Percentiles rank a stretch among this genome's conserved stretches.
These are phyloP conservation scores for Cygnus buccinator DNA, from an alignment of 2,113 vertebrate genomes.

Conservation along the genomic window DNA sequence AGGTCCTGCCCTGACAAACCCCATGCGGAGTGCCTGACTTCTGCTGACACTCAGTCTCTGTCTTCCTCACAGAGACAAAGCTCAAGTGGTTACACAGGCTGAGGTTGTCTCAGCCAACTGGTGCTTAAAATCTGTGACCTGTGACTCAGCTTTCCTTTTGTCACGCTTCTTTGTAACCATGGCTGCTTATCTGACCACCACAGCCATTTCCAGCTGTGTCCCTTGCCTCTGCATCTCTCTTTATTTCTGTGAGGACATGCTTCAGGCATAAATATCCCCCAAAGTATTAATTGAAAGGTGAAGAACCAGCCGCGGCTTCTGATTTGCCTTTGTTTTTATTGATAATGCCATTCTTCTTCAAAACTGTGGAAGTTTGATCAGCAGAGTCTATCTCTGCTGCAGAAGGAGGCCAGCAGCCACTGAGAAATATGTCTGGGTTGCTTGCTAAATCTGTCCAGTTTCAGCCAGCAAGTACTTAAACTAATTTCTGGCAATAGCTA, in stretches of 20 bases:
- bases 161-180: not conserved
- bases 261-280: not conserved
- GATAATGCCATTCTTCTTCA: not conserved
- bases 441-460: not conserved
- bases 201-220: not conserved
- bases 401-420: not conserved
- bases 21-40: fast-evolving
- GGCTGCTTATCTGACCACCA: fast-evolving
- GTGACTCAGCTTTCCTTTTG: not conserved
- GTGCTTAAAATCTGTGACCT: not conserved
- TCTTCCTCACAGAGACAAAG: not conserved
- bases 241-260: fast-evolving
- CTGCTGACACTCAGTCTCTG: not conserved
- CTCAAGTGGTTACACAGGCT: not conserved
- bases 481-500: not conserved
- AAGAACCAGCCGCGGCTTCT: not conserved
- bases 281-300: not conserved
- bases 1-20: not conserved
- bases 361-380: not conserved
- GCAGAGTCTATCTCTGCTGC: not conserved
- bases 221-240: not conserved
- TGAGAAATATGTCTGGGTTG: not conserved
- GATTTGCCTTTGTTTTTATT: fast-evolving
- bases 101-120: not conserved
- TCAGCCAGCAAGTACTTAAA: not conserved